Evolutionary conservation across 2,888 invertebrate species (phyloP), one percentile per base, ranked within the genome.

Genomic region (Alloscopus bannaensis): DNA sequence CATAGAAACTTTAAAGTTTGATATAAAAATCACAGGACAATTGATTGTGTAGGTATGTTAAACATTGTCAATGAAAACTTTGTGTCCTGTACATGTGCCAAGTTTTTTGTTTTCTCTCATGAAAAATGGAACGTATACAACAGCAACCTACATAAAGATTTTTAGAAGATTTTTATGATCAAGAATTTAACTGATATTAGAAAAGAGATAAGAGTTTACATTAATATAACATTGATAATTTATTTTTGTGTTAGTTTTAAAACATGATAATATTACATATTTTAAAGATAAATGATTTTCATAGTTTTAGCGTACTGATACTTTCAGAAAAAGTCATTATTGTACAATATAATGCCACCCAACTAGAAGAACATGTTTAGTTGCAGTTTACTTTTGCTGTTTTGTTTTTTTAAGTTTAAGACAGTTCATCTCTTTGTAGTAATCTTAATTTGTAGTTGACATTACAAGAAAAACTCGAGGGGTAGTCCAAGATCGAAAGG

Each of bases 21-120:
- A 36, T 36, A 36, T 36, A 13, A 36, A 13, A 36, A 36, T 36
- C 36, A 36, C 47, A 11, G 47, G 47, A 13, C 6, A 13, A 36
- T 36, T 36, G 13, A 3, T 42, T n/a, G 42, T 2, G 42, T 42
- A 8, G 2, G 42, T 42, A 42, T 36, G 6, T n/a, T n/a, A 42
- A 42, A 2, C 2, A 3, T 42, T 42, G 42, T 42, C 26, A 26
- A 62, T 36, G 24, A 42, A 62, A 13, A 36, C 16, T 57, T 62
- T 22, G 13, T 40, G 62, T 62, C 62, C 62, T 62, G 62, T 42
- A 40, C 62, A 24, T 62, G 62, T 62, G 62, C 62, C 62, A 62
- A 62, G 40, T 62, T 62, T 13, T 42, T 16, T 42, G n/a, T 62
- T 62, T 57, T 57, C 57, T n/a, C 57, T 62, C 62, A 62, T 3